Conservation (phyloP, 1,140 invertebrate genomes). For the Watersipora subatra region DNA sequence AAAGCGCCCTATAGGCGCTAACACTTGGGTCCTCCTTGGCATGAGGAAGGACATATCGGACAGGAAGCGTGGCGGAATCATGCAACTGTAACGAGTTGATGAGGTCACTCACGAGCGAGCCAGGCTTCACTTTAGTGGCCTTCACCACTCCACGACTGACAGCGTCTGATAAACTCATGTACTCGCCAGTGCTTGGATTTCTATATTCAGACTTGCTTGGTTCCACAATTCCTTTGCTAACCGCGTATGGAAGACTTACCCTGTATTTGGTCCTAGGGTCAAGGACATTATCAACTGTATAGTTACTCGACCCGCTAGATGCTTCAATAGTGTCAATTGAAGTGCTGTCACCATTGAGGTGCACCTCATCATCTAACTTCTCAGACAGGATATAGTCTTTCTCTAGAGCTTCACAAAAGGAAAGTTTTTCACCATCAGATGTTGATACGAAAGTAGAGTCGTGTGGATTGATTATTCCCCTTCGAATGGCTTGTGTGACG, state of each 20-base stretch:
- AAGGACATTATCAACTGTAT: conserved; percentile 58
- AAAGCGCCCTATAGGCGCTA: not conserved
- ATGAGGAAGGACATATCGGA: not conserved
- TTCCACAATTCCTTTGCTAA: conserved; percentile 56
- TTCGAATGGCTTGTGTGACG: not conserved
- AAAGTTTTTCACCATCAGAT: not conserved
- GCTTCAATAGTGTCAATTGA: not conserved
- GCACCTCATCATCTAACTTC: not conserved
- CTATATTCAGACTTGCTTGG: conserved; percentile 31
- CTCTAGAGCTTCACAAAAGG: not conserved
- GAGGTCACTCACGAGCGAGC: not conserved
- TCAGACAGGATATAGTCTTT: not conserved
- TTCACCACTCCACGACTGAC: conserved; percentile 18
- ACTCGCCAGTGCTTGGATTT: conserved; percentile 20
- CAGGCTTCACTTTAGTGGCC: conserved; percentile 15
- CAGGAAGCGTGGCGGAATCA: not conserved
- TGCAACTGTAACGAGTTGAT: not conserved
- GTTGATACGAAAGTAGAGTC: not conserved
- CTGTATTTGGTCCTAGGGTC: conserved; percentile 58
- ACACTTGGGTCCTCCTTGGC: not conserved
- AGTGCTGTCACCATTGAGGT: not conserved
- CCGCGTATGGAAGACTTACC: conserved; percentile 64
- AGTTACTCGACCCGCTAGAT: not conserved
- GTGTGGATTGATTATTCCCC: not conserved
- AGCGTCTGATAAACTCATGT: conserved; percentile 17